Evolutionary conservation across 2,113 vertebrate species (phyloP).

Genomic region (Oxygymnocypris stewartii): DNA sequence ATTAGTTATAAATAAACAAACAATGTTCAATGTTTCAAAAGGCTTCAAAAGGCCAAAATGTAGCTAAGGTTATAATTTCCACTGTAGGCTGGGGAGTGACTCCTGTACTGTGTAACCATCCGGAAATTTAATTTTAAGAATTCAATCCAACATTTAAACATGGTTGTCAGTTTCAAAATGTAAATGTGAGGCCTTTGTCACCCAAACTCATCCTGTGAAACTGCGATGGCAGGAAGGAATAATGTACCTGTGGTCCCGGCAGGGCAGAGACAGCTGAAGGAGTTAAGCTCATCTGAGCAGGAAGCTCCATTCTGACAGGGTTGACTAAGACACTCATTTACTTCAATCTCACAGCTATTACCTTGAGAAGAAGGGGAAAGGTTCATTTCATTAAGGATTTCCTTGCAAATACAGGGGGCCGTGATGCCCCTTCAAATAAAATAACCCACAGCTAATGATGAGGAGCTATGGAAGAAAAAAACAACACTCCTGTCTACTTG

Average conservation of each 20-base stretch:
- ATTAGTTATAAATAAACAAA: not conserved
- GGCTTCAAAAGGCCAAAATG: not conserved
- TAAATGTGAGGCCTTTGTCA: not conserved
- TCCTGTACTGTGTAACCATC: not conserved
- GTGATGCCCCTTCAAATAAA: slow-evolving; percentile 44
- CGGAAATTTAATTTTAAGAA: not conserved
- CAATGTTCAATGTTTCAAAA: not conserved
- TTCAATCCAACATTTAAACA: not conserved
- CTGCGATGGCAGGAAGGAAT: not conserved
- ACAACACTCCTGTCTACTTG: not conserved
- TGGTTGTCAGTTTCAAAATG: slow-evolving; percentile 3
- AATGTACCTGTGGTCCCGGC: slow-evolving; percentile 76
- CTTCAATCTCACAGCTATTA: slow-evolving; percentile 78
- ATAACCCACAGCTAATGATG: slow-evolving; percentile 43
- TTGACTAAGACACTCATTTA: slow-evolving; percentile 78
- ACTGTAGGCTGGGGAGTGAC: not conserved
- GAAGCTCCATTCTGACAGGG: slow-evolving; percentile 74
- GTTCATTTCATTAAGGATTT: slow-evolving; percentile 58
- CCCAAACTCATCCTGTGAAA: slow-evolving; percentile 4
- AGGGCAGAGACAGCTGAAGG: slow-evolving; percentile 76
- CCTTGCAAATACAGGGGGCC: not conserved
- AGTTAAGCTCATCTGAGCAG: slow-evolving; percentile 75
- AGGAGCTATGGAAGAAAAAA: not conserved
- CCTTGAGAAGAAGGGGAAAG: slow-evolving; percentile 67
- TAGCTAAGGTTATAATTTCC: not conserved